Evolutionary conservation across 2,113 vertebrate genomes (phyloP).

Genomic region (Pimephales promelas): DNA sequence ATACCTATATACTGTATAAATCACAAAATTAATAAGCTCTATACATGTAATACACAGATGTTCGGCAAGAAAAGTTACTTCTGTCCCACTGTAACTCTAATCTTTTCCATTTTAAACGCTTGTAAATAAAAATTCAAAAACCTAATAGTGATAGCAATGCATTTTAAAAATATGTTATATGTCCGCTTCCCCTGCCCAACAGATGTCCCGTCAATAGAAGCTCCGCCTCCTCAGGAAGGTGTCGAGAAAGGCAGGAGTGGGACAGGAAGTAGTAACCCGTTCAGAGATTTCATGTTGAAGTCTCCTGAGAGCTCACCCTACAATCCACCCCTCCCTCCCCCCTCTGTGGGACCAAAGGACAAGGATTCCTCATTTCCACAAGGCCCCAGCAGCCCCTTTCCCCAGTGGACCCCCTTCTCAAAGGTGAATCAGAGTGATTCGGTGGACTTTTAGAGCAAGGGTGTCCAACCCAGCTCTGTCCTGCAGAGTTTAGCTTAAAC

Average conservation of each 20-base stretch:
- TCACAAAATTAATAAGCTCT: too few relatives aligned
- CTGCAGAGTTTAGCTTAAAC: too few relatives aligned
- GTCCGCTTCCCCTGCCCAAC: not conserved
- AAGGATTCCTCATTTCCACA: conserved; percentile 46
- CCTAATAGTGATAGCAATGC: not conserved
- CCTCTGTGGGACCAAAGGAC: conserved; percentile 28
- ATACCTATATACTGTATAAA: too few relatives aligned
- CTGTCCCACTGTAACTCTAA: too few relatives aligned
- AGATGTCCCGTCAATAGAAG: conserved; percentile 66
- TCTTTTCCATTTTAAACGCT: too few relatives aligned
- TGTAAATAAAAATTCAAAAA: too few relatives aligned
- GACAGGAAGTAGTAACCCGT: conserved; percentile 58
- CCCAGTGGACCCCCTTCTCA: conserved; percentile 65
- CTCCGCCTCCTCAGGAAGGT: conserved; percentile 55
- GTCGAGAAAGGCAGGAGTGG: conserved; percentile 22
- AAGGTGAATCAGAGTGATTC: conserved; percentile 57
- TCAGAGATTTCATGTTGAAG: conserved; percentile 79
- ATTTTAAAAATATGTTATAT: not conserved
- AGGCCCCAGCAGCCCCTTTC: conserved; percentile 52
- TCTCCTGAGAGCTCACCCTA: conserved; percentile 40
- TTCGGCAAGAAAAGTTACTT: too few relatives aligned
- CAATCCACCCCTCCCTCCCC: conserved; percentile 12
- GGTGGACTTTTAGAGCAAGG: not conserved
- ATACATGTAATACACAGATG: too few relatives aligned
- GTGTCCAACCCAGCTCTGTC: too few relatives aligned